These are phyloP conservation scores for Aphaenogaster ashmeadi DNA, from an alignment of 1,140 invertebrate genomes.

Conservation along the genomic window DNA sequence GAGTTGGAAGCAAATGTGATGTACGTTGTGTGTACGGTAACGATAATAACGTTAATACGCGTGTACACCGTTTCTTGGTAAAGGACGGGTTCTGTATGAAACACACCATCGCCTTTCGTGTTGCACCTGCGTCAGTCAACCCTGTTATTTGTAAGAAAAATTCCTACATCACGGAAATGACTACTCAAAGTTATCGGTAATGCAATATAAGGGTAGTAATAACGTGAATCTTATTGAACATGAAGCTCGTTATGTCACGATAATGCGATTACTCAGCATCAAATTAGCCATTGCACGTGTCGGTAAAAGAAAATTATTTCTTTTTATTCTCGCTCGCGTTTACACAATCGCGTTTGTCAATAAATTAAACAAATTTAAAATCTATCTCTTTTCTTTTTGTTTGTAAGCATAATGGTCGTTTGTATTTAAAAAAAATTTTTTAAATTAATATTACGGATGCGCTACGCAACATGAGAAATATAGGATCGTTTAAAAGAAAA, in stretches of 20 bases:
- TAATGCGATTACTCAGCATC: not conserved
- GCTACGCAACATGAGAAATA: not conserved
- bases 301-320: not conserved
- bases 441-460: conserved; percentile 1
- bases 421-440: not conserved
- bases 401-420: not conserved
- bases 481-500: not conserved
- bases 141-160: conserved; percentile 54
- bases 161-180: conserved; percentile 52
- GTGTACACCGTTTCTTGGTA: conserved; percentile 24
- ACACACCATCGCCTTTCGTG: conserved; percentile 48
- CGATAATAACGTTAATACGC: conserved; percentile 29
- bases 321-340: not conserved
- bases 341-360: not conserved
- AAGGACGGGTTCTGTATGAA: conserved; percentile 21
- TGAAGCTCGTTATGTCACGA: conserved; percentile 6
- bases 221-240: conserved; percentile 26
- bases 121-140: conserved; percentile 43
- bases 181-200: conserved; percentile 41
- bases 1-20: conserved; percentile 13
- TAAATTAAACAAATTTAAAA: not conserved
- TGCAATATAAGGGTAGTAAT: conserved; percentile 9
- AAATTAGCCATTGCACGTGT: not conserved
- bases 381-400: not conserved
- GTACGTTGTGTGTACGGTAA: not conserved